These are phyloP conservation scores for Lydus trimaculatus DNA, from an alignment of 2,888 invertebrate genomes.

Conservation along the genomic window DNA sequence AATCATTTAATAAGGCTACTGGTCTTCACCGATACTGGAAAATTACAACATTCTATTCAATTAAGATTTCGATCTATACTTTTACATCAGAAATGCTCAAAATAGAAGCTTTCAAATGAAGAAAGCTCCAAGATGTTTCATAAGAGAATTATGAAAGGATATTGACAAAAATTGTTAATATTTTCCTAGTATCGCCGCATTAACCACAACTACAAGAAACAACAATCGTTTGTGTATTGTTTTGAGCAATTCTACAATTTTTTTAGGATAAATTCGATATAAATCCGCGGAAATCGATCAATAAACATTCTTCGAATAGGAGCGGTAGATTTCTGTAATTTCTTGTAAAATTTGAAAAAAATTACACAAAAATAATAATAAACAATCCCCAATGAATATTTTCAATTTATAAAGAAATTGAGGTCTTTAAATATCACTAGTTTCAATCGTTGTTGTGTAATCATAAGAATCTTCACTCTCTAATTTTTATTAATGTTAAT, in stretches of 20 bases:
- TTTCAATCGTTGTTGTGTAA: constrained; percentile 36
- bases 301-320: not conserved
- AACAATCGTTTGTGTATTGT: not conserved
- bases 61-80: not conserved
- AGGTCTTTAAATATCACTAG: constrained; percentile 45
- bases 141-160: not conserved
- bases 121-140: not conserved
- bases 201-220: not conserved
- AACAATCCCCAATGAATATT: constrained; percentile 2
- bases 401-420: constrained; percentile 24
- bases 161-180: not conserved
- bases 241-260: not conserved
- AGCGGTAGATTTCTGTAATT: not conserved
- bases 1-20: not conserved
- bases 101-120: not conserved
- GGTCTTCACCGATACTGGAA: not conserved
- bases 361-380: not conserved
- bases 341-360: not conserved
- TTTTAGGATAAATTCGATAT: not conserved
- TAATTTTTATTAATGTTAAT: constrained; percentile 25
- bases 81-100: not conserved
- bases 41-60: not conserved
- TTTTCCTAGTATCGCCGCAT: not conserved
- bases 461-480: constrained; percentile 37
- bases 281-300: not conserved